Evolutionary conservation across 2,797 vertebrate genomes (phyloP).

Genomic region (Diplodus sargus): DNA sequence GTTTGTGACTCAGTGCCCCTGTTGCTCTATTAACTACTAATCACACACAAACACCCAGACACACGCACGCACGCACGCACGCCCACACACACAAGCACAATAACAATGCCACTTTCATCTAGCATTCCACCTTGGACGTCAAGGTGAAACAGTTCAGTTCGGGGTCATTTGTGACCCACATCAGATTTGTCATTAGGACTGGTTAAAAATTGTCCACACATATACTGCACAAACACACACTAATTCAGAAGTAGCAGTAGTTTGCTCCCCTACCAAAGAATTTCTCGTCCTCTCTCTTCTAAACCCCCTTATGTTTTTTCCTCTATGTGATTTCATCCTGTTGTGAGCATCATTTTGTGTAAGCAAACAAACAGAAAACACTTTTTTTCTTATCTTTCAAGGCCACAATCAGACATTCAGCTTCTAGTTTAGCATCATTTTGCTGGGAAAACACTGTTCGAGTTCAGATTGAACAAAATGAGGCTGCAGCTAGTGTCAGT

Average conservation of each 20-base stretch:
- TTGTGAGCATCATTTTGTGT: conserved; percentile 1
- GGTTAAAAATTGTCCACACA: conserved; percentile 75
- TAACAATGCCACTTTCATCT: conserved; percentile 39
- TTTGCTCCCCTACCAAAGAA: neutral
- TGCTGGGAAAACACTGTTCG: neutral
- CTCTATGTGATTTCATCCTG: neutral
- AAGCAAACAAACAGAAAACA: conserved; percentile 26
- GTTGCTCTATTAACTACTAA: conserved; percentile 76
- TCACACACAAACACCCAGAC: conserved; percentile 65
- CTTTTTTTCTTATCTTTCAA: conserved; percentile 4
- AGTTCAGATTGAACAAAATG: neutral
- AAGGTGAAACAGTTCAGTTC: conserved; percentile 76
- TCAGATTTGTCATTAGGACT: conserved; percentile 49
- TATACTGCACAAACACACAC: neutral
- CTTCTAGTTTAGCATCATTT: conserved; percentile 11
- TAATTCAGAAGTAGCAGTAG: neutral
- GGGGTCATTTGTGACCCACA: conserved; percentile 32
- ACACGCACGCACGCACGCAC: conserved; percentile 42
- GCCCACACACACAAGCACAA: conserved; percentile 27
- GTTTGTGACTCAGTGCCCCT: conserved; percentile 65
- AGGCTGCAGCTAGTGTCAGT: conserved; percentile 30
- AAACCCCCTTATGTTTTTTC: conserved; percentile 8
- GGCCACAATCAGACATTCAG: conserved; percentile 7
- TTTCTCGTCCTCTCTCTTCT: neutral
- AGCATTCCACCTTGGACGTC: conserved; percentile 62